Evolutionary conservation across 2,113 vertebrate species (phyloP).

Genomic region (Todiramphus saurophagus): DNA sequence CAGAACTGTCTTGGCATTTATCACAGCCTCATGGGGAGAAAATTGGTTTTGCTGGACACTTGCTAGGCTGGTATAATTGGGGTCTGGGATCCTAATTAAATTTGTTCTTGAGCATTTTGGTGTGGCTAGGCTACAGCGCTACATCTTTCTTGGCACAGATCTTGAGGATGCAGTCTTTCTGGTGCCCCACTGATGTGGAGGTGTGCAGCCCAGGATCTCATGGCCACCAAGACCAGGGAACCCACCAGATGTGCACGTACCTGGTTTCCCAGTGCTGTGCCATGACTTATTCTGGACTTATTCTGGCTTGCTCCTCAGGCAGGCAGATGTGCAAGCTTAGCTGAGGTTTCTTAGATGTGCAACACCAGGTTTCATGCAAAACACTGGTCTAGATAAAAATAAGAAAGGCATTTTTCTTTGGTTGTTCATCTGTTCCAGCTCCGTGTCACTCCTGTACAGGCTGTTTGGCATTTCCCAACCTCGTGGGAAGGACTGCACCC

Average conservation of each 20-base stretch:
- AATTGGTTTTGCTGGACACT: neutral
- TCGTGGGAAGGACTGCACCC: neutral
- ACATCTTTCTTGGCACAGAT: neutral
- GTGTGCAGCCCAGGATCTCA: neutral
- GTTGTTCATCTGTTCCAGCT: neutral
- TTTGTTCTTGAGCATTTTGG: neutral
- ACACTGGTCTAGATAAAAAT: neutral
- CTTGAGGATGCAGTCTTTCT: neutral
- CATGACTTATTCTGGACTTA: neutral
- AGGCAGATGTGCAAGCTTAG: neutral
- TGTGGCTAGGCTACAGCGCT: neutral
- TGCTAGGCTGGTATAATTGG: neutral
- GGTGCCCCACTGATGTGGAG: rapidly evolving
- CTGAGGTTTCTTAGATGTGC: neutral
- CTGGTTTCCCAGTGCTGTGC: neutral
- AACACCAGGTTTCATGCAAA: neutral
- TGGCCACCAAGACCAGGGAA: neutral
- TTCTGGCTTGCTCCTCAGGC: neutral
- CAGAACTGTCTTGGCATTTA: neutral
- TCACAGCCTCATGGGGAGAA: neutral
- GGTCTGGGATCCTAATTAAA: neutral
- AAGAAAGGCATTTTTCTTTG: neutral
- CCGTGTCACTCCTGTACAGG: rapidly evolving
- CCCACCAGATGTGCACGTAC: rapidly evolving
- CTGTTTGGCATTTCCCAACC: neutral